Evolutionary conservation across 2,888 invertebrate genomes (phyloP).

Genomic region (Athalia rosae): DNA sequence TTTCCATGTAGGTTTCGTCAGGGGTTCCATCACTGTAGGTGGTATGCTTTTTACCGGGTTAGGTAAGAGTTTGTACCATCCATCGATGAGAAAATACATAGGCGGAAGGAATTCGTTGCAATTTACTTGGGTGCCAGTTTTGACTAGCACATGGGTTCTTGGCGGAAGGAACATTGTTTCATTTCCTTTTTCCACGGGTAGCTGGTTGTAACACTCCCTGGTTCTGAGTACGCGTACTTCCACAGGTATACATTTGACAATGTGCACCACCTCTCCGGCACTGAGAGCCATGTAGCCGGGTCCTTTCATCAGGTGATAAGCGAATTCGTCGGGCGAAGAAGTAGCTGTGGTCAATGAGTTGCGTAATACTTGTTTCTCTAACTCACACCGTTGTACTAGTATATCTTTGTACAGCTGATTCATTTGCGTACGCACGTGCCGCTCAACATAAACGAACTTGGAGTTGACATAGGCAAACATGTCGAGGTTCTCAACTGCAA

Average conservation of each 20-base stretch:
- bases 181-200: conserved; percentile 52
- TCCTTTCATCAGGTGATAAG: conserved; percentile 54
- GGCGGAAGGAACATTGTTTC: conserved; percentile 45
- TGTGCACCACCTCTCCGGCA: conserved; percentile 57
- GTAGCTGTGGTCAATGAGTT: conserved; percentile 56
- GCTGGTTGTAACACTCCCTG: conserved; percentile 50
- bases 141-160: conserved; percentile 45
- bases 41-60: background rate
- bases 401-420: conserved; percentile 54
- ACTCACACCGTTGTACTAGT: conserved; percentile 54
- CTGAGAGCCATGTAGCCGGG: conserved; percentile 57
- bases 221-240: conserved; percentile 48
- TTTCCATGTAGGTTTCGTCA: conserved; percentile 24
- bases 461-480: conserved; percentile 51
- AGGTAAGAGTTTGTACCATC: conserved; percentile 45
- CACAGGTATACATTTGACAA: conserved; percentile 52
- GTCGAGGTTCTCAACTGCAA: conserved; percentile 45
- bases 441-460: conserved; percentile 56
- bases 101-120: conserved; percentile 48
- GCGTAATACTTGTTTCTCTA: conserved; percentile 57
- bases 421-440: conserved; percentile 52
- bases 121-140: conserved; percentile 44
- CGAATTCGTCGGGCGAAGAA: conserved; percentile 57
- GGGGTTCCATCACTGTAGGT: conserved; percentile 23
- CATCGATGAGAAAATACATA: conserved; percentile 45